phyloP scores from a whole-genome alignment of 2,797 vertebrate genomes.

The Melanotaenia trifasciata region DNA sequence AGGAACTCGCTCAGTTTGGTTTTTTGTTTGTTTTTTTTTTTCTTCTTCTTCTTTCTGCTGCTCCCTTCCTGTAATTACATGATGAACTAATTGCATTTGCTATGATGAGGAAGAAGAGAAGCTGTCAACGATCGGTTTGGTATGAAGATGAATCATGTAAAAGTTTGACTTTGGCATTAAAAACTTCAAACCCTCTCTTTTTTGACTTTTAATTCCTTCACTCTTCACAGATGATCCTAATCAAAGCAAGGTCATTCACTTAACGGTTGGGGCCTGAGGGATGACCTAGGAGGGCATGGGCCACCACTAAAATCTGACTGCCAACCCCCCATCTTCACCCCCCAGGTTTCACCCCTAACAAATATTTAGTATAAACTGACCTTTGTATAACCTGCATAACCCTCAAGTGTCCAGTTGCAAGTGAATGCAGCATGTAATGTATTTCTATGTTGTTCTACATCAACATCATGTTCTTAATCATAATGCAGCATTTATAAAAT shows the following conservation, averaged over 20 bases:
- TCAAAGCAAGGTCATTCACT: slow-evolving; percentile 1
- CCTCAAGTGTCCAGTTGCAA: too few species aligned
- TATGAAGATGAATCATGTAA: slow-evolving; percentile 84
- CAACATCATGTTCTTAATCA: too few species aligned
- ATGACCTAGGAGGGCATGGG: too few species aligned
- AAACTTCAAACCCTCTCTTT: slow-evolving; percentile 77
- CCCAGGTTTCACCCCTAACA: too few species aligned
- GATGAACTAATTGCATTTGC: slow-evolving; percentile 84
- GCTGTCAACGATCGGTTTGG: slow-evolving; percentile 79
- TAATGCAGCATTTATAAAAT: too few species aligned
- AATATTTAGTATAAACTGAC: too few species aligned
- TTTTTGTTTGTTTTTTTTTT: slow-evolving; percentile 37
- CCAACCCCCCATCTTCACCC: too few species aligned
- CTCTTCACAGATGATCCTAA: slow-evolving; percentile 3
- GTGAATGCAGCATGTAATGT: too few species aligned
- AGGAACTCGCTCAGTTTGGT: slow-evolving; percentile 59
- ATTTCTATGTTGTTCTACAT: too few species aligned
- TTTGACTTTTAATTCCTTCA: slow-evolving; percentile 27
- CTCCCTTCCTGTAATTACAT: slow-evolving; percentile 77
- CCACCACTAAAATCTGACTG: too few species aligned
- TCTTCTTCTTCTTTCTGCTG: slow-evolving; percentile 72
- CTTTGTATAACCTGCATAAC: too few species aligned
- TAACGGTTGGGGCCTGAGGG: too few species aligned
- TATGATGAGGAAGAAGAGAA: slow-evolving; percentile 71
- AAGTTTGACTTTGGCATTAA: slow-evolving; percentile 88